Percentiles rank a stretch among this genome's conserved stretches.
Conservation (phyloP, 1,140 invertebrate genomes). For the Drosophila saltans region DNA sequence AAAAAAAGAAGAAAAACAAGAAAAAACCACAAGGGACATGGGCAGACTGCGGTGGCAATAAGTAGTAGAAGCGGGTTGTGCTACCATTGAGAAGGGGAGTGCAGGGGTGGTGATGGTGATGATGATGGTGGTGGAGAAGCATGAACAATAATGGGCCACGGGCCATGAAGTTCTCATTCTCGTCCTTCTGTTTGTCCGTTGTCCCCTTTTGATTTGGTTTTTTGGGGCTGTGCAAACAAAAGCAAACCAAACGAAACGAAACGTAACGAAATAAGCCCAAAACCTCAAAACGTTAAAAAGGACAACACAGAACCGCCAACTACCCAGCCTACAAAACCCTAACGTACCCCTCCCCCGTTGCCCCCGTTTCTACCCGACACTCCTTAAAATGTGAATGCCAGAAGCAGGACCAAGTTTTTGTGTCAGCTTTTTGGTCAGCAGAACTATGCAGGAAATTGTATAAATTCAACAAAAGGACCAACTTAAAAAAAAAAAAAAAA, state of each 20-base stretch:
- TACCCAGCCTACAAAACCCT: no score
- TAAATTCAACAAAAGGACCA: conserved; percentile 60
- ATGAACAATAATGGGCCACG: conserved; percentile 55
- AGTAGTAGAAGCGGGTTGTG: conserved; percentile 8
- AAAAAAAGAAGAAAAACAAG: conserved; percentile 10
- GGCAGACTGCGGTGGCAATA: conserved; percentile 43
- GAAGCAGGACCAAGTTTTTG: conserved; percentile 55
- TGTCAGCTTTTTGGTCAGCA: conserved; percentile 55
- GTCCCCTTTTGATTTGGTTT: conserved; percentile 69
- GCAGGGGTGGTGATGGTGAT: no score
- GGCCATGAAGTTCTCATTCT: conserved; percentile 67
- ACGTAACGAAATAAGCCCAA: conserved; percentile 79
- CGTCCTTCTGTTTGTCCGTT: conserved; percentile 29
- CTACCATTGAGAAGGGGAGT: background rate
- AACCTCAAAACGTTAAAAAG: conserved; percentile 78
- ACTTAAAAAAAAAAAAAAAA: conserved; percentile 26
- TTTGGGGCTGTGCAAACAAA: conserved; percentile 71
- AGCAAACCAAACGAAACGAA: conserved; percentile 72
- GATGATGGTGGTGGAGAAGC: background rate
- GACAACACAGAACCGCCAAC: conserved; percentile 50
- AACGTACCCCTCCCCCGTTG: background rate
- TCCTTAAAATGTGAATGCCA: background rate
- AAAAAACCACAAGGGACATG: conserved; percentile 69
- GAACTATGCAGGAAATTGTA: conserved; percentile 67
- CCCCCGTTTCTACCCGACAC: background rate